A percentile compares a stretch with the other conserved stretches of the same genome.
Conservation (phyloP, 2,888 invertebrate species). For the Smittia sp. region DNA sequence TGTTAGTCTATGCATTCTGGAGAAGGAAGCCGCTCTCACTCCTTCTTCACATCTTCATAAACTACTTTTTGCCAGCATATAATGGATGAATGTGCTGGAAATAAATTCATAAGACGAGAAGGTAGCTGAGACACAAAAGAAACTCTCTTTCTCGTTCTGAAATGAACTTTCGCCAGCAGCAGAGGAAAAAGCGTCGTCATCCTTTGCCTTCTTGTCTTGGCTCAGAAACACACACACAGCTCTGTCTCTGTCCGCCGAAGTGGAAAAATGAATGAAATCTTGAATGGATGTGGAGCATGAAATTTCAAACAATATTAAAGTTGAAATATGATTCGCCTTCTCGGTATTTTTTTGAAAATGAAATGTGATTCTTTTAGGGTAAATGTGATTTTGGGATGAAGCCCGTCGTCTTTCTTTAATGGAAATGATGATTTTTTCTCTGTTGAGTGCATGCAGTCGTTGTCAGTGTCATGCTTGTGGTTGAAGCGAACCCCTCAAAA, state of each 20-base stretch:
- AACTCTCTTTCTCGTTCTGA: background rate
- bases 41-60: background rate
- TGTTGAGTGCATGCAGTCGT: background rate
- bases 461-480: too few species aligned
- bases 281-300: slow-evolving; percentile 27
- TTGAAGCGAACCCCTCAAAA: too few species aligned
- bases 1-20: slow-evolving; percentile 19
- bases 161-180: background rate
- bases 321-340: slow-evolving; percentile 15
- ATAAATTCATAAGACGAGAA: slow-evolving; percentile 22
- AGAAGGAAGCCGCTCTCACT: background rate
- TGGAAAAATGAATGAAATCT: slow-evolving; percentile 15
- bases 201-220: background rate
- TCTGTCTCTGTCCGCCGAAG: background rate
- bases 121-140: background rate
- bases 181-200: slow-evolving; percentile 7
- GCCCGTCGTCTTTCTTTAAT: background rate
- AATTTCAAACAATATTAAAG: slow-evolving; percentile 32
- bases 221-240: background rate
- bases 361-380: background rate
- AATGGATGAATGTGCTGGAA: slow-evolving; percentile 31
- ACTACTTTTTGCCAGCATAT: background rate
- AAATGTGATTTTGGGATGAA: slow-evolving; percentile 15
- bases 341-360: background rate
- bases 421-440: background rate